Evolutionary conservation across 92 coral and sea anemone genomes (phyloP).

Genomic region (Palythoa grandis): DNA sequence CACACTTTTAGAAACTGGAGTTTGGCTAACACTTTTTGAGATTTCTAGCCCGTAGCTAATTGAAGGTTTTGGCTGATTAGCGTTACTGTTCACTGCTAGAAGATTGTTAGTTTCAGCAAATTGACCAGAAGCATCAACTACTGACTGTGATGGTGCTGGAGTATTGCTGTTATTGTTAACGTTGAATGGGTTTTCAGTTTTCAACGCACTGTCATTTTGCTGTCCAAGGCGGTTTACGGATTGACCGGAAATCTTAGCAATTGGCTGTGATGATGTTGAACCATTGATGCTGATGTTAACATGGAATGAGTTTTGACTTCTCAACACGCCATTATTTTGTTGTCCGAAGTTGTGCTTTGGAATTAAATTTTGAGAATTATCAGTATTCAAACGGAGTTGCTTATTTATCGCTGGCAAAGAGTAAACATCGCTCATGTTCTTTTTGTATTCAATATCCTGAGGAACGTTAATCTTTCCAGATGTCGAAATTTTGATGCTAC

Average conservation of each 20-base stretch:
- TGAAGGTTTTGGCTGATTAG: neutral
- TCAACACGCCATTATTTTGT: neutral
- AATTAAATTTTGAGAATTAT: neutral
- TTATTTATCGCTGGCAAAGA: neutral
- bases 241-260: neutral
- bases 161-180: neutral
- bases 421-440: neutral
- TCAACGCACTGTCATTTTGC: neutral
- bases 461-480: conserved; percentile 21
- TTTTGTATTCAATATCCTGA: conserved; percentile 25
- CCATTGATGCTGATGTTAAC: neutral
- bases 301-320: neutral
- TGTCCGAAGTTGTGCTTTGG: neutral
- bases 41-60: neutral
- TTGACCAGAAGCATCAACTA: neutral
- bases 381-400: neutral
- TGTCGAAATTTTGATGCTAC: neutral
- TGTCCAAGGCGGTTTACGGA: neutral
- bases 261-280: neutral
- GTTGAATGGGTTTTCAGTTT: neutral
- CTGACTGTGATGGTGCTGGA: neutral
- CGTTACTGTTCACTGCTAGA: neutral
- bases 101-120: neutral
- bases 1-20: neutral
- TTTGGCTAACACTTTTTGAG: neutral